Evolutionary conservation across 2,113 vertebrate genomes (phyloP).

Genomic region (Rhegmatorhina hoffmannsi): DNA sequence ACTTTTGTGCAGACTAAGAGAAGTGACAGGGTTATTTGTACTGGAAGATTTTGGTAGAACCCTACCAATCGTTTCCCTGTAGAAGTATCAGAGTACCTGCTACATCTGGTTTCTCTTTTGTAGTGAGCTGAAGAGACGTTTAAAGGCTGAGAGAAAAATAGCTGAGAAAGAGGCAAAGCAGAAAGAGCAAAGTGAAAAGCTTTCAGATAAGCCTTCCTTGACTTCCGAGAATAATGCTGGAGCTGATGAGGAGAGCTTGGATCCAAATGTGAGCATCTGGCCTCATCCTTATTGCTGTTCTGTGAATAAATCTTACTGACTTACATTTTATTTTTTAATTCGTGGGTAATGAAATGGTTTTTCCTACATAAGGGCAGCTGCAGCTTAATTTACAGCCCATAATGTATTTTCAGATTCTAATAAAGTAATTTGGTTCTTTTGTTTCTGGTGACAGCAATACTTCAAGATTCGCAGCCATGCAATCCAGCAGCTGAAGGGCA

Average conservation of each 20-base stretch:
- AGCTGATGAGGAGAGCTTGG: conserved; percentile 90
- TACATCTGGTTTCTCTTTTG: background rate
- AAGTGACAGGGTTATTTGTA: background rate
- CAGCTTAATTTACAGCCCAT: background rate
- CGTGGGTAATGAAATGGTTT: background rate
- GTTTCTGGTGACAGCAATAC: conserved; percentile 86
- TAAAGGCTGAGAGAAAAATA: conserved; percentile 93
- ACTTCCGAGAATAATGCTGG: conserved; percentile 51
- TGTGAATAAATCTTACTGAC: background rate
- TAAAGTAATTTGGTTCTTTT: background rate
- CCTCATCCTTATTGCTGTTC: background rate
- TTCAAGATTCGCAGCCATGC: conserved; percentile 94
- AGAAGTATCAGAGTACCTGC: background rate
- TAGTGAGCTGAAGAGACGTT: conserved; percentile 93
- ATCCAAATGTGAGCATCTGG: conserved; percentile 87
- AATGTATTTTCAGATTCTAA: background rate
- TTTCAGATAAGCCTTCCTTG: conserved; percentile 6
- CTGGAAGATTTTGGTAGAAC: background rate
- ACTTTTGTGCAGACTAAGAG: background rate
- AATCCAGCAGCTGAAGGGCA: conserved; percentile 88
- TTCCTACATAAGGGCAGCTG: background rate
- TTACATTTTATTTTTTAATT: background rate
- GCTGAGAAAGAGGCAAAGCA: conserved; percentile 91
- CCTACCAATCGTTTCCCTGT: fast-evolving
- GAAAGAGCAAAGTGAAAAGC: conserved; percentile 82